Percentiles rank a stretch among this genome's conserved stretches.
Conservation (phyloP, 2,113 vertebrate genomes). For the Python bivittatus region DNA sequence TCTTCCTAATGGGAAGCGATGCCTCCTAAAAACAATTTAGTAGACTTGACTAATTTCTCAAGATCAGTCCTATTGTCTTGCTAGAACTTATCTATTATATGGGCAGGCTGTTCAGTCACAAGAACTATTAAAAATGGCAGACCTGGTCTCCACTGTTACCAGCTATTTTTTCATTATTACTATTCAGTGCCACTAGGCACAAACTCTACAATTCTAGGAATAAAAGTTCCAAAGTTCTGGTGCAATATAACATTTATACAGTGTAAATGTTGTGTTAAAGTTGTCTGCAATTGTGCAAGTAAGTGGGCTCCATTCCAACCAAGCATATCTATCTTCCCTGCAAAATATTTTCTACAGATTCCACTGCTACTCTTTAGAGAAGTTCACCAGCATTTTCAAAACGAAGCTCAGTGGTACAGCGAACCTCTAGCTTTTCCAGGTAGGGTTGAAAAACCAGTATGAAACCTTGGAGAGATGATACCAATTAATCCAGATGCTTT, state of each 20-base stretch:
- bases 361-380: background rate
- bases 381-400: background rate
- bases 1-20: too few relatives aligned
- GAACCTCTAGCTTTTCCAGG: background rate
- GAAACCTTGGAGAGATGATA: background rate
- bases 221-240: background rate
- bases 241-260: background rate
- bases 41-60: too few relatives aligned
- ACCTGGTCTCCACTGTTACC: too few relatives aligned
- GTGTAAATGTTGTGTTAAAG: background rate
- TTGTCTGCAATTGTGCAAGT: background rate
- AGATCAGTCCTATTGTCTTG: too few relatives aligned
- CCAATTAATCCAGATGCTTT: background rate
- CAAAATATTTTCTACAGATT: background rate
- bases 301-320: background rate
- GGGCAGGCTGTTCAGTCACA: too few relatives aligned
- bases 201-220: background rate
- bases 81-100: too few relatives aligned
- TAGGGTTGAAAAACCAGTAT: background rate
- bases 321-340: background rate
- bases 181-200: too few relatives aligned
- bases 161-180: too few relatives aligned
- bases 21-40: too few relatives aligned
- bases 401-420: background rate
- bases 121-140: too few relatives aligned